Percentiles rank a stretch among this genome's conserved stretches.
Evolutionary conservation across 2,888 invertebrate genomes (phyloP).

Genomic region (Cotesia congregata): DNA sequence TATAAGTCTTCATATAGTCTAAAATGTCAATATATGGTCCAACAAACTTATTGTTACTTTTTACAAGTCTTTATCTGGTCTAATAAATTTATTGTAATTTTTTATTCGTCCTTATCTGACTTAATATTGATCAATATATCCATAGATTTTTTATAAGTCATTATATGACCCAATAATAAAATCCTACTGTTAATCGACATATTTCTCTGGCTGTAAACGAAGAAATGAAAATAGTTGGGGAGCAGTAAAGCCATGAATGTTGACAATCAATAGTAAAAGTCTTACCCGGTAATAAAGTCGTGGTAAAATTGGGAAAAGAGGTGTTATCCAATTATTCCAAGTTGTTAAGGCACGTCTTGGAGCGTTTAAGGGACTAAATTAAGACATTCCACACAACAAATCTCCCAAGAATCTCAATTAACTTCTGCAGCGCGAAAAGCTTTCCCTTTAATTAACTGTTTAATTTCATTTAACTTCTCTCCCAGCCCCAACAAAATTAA

Average conservation of each 20-base stretch:
- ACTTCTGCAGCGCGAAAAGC: slow-evolving; percentile 52
- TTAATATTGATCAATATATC: no score
- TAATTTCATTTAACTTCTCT: slow-evolving; percentile 70
- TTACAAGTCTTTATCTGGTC: no score
- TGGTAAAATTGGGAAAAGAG: slow-evolving; percentile 42
- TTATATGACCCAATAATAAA: no score
- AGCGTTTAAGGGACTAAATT: slow-evolving; percentile 71
- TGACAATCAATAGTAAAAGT: slow-evolving; percentile 1
- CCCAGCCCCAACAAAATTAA: slow-evolving; percentile 25
- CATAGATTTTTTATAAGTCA: no score
- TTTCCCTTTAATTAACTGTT: slow-evolving; percentile 69
- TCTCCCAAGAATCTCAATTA: slow-evolving; percentile 71
- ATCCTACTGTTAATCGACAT: no score
- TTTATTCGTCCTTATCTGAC: no score
- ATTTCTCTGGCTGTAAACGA: no score
- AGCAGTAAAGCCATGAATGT: background rate
- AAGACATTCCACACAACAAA: slow-evolving; percentile 71
- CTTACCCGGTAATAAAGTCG: background rate
- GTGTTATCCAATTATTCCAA: slow-evolving; percentile 70
- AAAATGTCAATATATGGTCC: no score
- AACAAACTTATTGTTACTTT: no score
- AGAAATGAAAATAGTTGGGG: slow-evolving; percentile 15
- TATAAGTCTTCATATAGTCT: no score
- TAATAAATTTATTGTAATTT: no score
- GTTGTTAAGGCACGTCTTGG: slow-evolving; percentile 70